Evolutionary conservation across 2,797 vertebrate species (phyloP).

Genomic region (Halcyon badia): DNA sequence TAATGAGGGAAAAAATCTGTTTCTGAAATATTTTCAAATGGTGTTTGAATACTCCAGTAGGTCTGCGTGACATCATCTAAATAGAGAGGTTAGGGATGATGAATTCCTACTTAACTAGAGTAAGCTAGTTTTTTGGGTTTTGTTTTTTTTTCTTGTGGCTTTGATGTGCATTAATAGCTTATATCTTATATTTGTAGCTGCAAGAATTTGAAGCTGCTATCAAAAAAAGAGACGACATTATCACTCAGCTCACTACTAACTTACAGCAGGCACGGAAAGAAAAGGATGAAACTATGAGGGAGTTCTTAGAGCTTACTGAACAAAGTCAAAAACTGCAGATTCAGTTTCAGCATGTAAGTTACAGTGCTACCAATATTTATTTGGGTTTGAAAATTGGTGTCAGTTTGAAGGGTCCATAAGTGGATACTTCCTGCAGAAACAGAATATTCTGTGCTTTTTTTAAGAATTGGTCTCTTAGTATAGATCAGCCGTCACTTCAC

Average conservation of each 20-base stretch:
- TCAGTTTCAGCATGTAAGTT: conserved; percentile 95
- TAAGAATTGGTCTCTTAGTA: not conserved
- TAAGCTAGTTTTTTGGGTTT: not conserved
- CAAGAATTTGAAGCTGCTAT: conserved; percentile 97
- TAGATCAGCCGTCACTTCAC: not conserved
- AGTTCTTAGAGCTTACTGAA: conserved; percentile 94
- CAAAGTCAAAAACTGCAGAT: conserved; percentile 97
- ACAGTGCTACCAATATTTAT: not conserved
- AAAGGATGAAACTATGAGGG: conserved; percentile 95
- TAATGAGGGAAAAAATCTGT: not conserved
- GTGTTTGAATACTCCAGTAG: not conserved
- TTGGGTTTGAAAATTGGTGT: not conserved
- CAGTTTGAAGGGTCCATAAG: not conserved
- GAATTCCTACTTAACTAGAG: not conserved
- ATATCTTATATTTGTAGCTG: conserved; percentile 78
- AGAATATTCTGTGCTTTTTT: not conserved
- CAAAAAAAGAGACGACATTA: conserved; percentile 96
- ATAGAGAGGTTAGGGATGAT: not conserved
- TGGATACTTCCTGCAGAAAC: not conserved
- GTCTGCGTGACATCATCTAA: not conserved
- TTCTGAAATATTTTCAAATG: not conserved
- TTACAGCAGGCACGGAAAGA: conserved; percentile 95
- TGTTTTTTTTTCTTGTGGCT: not conserved
- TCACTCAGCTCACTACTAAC: conserved; percentile 95
- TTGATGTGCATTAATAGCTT: conserved; percentile 4